Percentiles rank a stretch among this genome's conserved stretches.
Conservation (phyloP, 53 echinoderm and acorn worm species). For the Echinarachnius parma region DNA sequence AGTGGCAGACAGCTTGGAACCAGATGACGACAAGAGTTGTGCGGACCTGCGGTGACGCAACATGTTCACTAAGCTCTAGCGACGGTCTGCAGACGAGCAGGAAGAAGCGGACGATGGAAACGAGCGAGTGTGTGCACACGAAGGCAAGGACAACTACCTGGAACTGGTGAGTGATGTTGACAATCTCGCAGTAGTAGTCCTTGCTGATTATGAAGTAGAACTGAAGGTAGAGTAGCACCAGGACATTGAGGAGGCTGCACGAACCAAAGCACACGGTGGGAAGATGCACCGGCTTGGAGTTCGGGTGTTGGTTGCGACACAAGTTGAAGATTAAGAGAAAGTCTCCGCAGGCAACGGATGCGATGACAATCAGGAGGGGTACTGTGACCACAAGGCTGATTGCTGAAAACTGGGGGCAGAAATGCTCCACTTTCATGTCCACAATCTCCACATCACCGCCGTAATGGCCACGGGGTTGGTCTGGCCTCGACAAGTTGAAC, state of each 20-base stretch:
- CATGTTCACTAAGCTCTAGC: constrained; percentile 2
- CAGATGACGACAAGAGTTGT: constrained; percentile 24
- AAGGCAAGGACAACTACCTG: constrained; percentile 18
- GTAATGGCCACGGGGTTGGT: no score
- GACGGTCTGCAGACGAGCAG: constrained; percentile 12
- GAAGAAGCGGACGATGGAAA: constrained; percentile 10
- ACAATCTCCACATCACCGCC: background rate
- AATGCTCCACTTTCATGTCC: background rate
- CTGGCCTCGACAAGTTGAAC: no score
- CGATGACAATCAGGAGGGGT: constrained; percentile 16
- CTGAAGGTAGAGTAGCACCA: constrained; percentile 11
- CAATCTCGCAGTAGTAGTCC: constrained; percentile 15
- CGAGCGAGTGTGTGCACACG: constrained; percentile 10
- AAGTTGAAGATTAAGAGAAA: constrained; percentile 8
- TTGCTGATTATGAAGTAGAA: background rate
- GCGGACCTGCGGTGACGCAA: constrained; percentile 15
- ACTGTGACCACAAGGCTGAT: constrained; percentile 24
- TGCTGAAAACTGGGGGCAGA: background rate
- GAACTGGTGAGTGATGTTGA: constrained; percentile 20
- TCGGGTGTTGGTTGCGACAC: constrained; percentile 22
- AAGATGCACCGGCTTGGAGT: constrained; percentile 16
- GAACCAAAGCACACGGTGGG: constrained; percentile 34
- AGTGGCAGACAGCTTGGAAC: constrained; percentile 27
- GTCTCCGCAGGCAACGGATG: constrained; percentile 4
- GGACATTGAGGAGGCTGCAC: background rate